Evolutionary conservation across 2,888 invertebrate species (phyloP).

Genomic region (Drosophila incognita): DNA sequence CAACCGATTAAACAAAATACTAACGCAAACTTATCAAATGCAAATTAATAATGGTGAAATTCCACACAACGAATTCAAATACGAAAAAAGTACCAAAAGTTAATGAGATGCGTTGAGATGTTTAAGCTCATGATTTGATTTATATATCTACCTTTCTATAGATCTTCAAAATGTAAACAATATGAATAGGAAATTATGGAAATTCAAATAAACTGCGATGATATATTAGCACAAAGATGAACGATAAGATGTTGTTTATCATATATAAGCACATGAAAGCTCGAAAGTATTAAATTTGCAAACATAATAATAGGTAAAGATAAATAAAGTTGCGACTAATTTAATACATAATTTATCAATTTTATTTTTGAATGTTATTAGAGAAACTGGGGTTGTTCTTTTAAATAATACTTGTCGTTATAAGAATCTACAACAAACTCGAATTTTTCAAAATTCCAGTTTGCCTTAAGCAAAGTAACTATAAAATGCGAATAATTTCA

Average conservation of each 20-base stretch:
- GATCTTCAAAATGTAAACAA: slow-evolving; percentile 5
- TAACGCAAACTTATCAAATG: slow-evolving; percentile 80
- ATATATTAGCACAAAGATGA: neutral
- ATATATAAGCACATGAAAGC: neutral
- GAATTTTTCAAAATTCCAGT: neutral
- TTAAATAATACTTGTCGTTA: neutral
- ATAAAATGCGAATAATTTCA: neutral
- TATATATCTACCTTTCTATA: slow-evolving; percentile 8
- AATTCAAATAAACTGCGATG: neutral
- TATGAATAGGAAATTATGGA: neutral
- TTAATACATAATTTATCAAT: neutral
- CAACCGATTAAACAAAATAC: slow-evolving; percentile 62
- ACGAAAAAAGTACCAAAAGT: slow-evolving; percentile 3
- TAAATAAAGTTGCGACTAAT: neutral
- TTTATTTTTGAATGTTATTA: neutral
- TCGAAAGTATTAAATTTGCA: neutral
- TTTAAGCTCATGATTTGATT: slow-evolving; percentile 10
- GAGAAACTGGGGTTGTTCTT: neutral
- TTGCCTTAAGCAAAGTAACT: neutral
- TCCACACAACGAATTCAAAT: slow-evolving; percentile 34
- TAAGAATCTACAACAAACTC: neutral
- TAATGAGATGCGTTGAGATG: slow-evolving; percentile 9
- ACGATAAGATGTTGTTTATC: neutral
- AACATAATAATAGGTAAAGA: neutral
- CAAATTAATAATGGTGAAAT: slow-evolving; percentile 65